phyloP scores from a whole-genome alignment of 2,888 invertebrate species.

The Phasia obesa region DNA sequence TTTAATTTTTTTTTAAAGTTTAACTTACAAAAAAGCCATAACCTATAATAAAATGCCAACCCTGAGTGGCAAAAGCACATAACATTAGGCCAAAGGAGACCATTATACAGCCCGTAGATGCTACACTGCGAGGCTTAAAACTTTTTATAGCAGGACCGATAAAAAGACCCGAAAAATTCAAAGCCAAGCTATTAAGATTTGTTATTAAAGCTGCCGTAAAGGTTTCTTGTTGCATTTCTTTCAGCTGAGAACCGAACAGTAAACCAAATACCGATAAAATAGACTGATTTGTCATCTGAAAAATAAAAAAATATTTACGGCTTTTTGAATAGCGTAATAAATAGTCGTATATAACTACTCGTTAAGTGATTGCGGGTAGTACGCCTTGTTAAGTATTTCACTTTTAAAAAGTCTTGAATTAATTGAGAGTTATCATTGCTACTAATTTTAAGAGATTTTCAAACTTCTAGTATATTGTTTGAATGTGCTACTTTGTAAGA shows the following conservation, averaged over 20 bases:
- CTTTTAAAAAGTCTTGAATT: no score
- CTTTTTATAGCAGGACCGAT: slow-evolving; percentile 87
- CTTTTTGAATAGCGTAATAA: no score
- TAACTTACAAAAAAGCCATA: slow-evolving; percentile 84
- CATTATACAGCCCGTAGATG: slow-evolving; percentile 84
- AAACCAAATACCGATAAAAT: slow-evolving; percentile 88
- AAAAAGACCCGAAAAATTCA: slow-evolving; percentile 84
- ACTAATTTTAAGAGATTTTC: no score
- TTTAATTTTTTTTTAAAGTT: neutral
- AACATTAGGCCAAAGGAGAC: slow-evolving; percentile 84
- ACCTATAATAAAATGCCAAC: slow-evolving; percentile 84
- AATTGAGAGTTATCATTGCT: no score
- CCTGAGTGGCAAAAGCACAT: slow-evolving; percentile 83
- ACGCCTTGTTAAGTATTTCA: no score
- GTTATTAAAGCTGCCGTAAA: slow-evolving; percentile 87
- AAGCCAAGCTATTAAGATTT: slow-evolving; percentile 85
- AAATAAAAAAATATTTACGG: neutral
- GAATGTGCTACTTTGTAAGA: no score
- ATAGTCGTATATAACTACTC: no score
- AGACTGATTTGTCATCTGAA: slow-evolving; percentile 87
- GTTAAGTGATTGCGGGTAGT: no score
- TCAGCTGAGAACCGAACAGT: slow-evolving; percentile 86
- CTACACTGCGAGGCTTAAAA: slow-evolving; percentile 84
- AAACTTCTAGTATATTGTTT: no score
- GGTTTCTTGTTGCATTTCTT: slow-evolving; percentile 86